Evolutionary conservation across 1,140 invertebrate species (phyloP).

Genomic region (Oppia nitens): DNA sequence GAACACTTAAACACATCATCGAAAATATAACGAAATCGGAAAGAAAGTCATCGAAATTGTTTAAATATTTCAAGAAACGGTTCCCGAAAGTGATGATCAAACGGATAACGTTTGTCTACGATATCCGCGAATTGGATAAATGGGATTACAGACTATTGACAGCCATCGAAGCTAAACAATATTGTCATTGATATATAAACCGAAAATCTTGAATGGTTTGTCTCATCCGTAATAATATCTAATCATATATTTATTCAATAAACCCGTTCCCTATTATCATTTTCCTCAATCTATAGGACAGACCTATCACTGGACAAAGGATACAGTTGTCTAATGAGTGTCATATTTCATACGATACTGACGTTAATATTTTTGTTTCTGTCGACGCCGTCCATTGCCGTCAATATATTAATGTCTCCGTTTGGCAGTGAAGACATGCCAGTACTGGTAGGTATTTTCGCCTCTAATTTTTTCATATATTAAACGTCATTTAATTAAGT

Average conservation of each 20-base stretch:
- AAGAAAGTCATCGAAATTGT: neutral
- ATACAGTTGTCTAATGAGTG: constrained; percentile 71
- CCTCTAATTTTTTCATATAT: too few relatives aligned
- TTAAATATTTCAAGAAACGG: neutral
- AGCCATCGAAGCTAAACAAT: neutral
- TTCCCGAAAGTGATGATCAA: constrained; percentile 2
- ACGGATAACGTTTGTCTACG: constrained; percentile 2
- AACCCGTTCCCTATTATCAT: neutral
- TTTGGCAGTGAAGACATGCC: neutral
- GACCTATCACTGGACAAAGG: constrained; percentile 64
- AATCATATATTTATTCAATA: too few relatives aligned
- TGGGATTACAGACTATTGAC: neutral
- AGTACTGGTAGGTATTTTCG: too few relatives aligned
- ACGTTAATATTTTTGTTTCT: constrained; percentile 74
- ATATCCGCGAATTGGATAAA: neutral
- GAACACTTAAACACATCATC: neutral
- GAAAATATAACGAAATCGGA: constrained; percentile 1
- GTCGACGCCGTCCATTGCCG: constrained; percentile 49
- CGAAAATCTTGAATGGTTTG: too few relatives aligned
- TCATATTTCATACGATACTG: constrained; percentile 59
- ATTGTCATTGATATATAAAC: constrained; percentile 2
- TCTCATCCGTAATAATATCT: too few relatives aligned
- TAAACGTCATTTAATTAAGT: too few relatives aligned
- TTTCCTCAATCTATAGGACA: constrained; percentile 40
- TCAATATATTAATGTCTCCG: constrained; percentile 49